Conservation (phyloP, 2,797 vertebrate species). For the Argyrosomus regius region DNA sequence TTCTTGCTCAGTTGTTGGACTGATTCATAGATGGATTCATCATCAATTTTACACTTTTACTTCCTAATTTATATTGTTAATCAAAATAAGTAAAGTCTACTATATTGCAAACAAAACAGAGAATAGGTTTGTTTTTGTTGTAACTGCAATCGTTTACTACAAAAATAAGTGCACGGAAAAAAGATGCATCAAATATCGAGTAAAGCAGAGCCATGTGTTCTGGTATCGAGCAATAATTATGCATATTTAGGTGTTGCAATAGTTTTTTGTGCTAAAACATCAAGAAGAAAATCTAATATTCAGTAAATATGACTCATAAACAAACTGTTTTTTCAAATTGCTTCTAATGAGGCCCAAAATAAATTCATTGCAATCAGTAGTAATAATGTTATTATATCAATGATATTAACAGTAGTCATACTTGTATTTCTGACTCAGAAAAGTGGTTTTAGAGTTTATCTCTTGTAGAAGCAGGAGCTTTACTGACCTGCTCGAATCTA, state of each 20-base stretch:
- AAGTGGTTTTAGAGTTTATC: neutral
- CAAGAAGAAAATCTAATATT: constrained; percentile 9
- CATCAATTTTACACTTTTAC: neutral
- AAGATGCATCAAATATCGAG: constrained; percentile 14
- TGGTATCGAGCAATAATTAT: constrained; percentile 39
- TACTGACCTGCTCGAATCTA: constrained; percentile 4
- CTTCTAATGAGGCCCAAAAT: neutral
- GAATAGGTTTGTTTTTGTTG: neutral
- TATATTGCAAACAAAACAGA: neutral
- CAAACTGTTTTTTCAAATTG: neutral
- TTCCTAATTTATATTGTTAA: neutral
- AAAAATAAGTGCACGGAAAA: constrained; percentile 6
- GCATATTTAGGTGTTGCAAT: neutral
- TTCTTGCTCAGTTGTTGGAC: neutral
- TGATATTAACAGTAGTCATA: neutral
- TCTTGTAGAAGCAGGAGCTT: constrained; percentile 9
- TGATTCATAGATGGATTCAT: neutral
- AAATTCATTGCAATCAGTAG: neutral
- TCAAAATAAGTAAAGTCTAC: neutral
- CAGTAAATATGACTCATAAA: constrained; percentile 18
- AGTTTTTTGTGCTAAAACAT: constrained; percentile 9
- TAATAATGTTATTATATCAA: neutral
- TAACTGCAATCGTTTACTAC: neutral
- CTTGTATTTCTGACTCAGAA: neutral
- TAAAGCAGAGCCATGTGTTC: constrained; percentile 15